phyloP scores from a whole-genome alignment of 2,797 vertebrate species.

The Coilia nasus region DNA sequence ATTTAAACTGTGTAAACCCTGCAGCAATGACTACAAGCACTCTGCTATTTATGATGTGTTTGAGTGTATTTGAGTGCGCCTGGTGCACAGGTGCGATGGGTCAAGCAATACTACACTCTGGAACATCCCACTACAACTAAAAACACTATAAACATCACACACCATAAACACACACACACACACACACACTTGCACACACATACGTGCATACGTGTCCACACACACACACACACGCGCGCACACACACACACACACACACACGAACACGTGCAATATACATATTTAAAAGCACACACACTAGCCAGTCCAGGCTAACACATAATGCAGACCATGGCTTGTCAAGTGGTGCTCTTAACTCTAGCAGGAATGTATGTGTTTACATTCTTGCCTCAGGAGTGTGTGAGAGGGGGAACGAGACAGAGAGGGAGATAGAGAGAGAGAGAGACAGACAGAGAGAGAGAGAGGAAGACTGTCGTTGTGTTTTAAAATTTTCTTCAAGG shows the following conservation, averaged over 20 bases:
- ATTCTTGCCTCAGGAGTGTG: constrained; percentile 78
- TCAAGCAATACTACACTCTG: constrained; percentile 1
- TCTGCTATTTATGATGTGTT: not conserved
- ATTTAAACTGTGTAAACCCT: not conserved
- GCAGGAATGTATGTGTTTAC: constrained; percentile 79
- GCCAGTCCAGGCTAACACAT: constrained; percentile 17
- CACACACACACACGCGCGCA: not conserved
- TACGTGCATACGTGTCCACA: not conserved
- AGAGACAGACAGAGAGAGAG: constrained; percentile 16
- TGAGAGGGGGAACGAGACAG: constrained; percentile 49
- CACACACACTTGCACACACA: not conserved
- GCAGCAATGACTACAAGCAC: not conserved
- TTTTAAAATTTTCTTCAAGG: not conserved
- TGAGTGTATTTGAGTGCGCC: not conserved
- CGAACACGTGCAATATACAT: not conserved
- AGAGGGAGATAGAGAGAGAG: constrained; percentile 9
- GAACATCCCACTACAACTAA: not conserved
- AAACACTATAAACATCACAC: constrained; percentile 15
- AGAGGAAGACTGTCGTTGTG: constrained; percentile 29
- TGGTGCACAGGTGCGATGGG: not conserved
- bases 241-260: constrained; percentile 7
- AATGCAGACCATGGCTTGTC: constrained; percentile 69
- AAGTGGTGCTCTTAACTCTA: constrained; percentile 67
- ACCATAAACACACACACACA: not conserved
- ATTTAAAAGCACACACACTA: not conserved